phyloP scores from a whole-genome alignment of 2,797 vertebrate genomes.

The Cynopterus sphinx region DNA sequence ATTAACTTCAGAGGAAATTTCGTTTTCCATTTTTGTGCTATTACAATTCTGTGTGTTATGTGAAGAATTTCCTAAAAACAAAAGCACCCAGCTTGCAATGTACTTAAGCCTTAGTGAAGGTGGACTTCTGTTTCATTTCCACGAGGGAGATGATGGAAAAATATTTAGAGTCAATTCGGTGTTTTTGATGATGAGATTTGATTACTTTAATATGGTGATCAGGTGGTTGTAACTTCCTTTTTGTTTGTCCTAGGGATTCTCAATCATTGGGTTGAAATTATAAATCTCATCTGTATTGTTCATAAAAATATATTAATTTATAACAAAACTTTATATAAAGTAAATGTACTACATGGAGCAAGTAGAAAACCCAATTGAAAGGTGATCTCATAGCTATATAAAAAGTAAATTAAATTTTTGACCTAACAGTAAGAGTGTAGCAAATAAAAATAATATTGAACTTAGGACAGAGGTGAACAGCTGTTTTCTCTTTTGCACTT shows the following conservation, averaged over 20 bases:
- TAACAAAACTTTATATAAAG: neutral
- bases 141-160: neutral
- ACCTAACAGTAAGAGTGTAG: neutral
- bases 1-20: neutral
- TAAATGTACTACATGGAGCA: neutral
- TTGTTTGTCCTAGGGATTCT: neutral
- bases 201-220: neutral
- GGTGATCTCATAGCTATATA: neutral
- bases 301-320: neutral
- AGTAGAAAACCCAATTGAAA: neutral
- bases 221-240: neutral
- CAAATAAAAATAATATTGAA: neutral
- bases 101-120: neutral
- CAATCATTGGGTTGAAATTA: neutral
- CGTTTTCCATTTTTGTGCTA: neutral
- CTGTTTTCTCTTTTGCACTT: neutral
- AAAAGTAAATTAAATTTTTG: neutral
- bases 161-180: neutral
- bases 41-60: neutral
- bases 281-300: neutral
- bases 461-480: neutral
- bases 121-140: neutral
- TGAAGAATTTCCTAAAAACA: neutral
- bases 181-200: neutral
- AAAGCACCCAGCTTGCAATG: neutral